These are phyloP conservation scores for Pontoporia blainvillei DNA, from an alignment of 2,113 vertebrate genomes.

Conservation along the genomic window DNA sequence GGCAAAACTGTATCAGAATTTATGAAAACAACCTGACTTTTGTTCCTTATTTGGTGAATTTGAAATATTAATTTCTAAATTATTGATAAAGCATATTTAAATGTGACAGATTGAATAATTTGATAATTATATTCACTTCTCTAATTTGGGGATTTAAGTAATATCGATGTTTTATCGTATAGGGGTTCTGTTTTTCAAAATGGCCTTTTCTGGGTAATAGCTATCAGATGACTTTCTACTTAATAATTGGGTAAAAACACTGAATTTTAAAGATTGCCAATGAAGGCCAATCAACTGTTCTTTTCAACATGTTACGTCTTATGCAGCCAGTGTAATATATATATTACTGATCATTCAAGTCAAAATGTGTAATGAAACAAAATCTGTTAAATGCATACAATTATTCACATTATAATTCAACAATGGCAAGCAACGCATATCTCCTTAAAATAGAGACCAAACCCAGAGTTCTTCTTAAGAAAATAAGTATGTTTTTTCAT, in stretches of 20 bases:
- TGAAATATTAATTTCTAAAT: background rate
- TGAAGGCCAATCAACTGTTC: conserved; percentile 44
- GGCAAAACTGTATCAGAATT: background rate
- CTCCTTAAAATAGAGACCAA: conserved; percentile 43
- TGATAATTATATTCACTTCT: conserved; percentile 19
- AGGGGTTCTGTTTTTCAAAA: conserved; percentile 54
- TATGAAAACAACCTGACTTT: background rate
- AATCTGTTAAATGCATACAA: conserved; percentile 46
- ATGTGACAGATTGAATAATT: background rate
- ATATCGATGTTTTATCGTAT: conserved; percentile 35
- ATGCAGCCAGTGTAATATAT: background rate
- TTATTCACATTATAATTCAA: conserved; percentile 49
- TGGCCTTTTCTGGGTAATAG: conserved; percentile 44
- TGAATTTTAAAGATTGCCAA: conserved; percentile 39
- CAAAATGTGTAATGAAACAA: conserved; percentile 50
- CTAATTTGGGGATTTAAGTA: conserved; percentile 49
- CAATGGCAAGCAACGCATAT: conserved; percentile 40
- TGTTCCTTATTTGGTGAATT: background rate
- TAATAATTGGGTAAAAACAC: conserved; percentile 59
- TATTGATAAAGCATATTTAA: conserved; percentile 5
- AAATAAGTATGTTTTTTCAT: conserved; percentile 44
- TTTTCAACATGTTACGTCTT: conserved; percentile 51
- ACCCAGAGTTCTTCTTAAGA: conserved; percentile 51
- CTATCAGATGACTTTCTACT: conserved; percentile 40
- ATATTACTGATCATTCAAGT: conserved; percentile 37